Evolutionary conservation across 2,797 vertebrate species (phyloP), one percentile per base, ranked within the genome.

Genomic region (Phyllotis vaccarum): DNA sequence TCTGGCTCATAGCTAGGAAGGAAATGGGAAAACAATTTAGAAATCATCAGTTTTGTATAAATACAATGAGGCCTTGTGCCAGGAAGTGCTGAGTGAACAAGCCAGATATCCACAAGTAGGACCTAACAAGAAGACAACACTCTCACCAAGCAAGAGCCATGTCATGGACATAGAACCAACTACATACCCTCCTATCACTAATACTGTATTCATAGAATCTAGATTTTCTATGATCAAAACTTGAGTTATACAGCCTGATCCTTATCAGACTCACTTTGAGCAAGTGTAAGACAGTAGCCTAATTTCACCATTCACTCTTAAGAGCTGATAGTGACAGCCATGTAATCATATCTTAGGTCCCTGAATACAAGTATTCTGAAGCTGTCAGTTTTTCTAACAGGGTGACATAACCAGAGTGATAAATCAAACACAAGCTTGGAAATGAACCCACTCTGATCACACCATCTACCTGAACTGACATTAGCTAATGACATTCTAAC

Each of bases 1-100:
- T 99, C 99, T 0, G 99, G 99, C 97, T 99, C 99, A 0, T 99
- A 99, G 98, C 99, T 99, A 98, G 58, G 98, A 98, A 88, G 87
- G 94, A 98, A 98, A 91, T 90, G 52, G 94, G 81, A 96, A 78
- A 89, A 68, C 6, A 78, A 4, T 86, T 96, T 66, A 60, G 74
- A 75, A 70, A 76, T 72, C 21, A 85, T 40, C 62, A 86, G 24
- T 27, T 21, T n/a, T 14, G 1, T 62, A 68, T 17, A 34, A 75
- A 40, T 34, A 56, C 22, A 83, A 85, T 19, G 24, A 91, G 37
- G 72, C 27, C 31, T 34, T 52, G 16, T 17, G 7, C 31, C 54
- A 85, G 31, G 37, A 75, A 93, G 43, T 40, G 40, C 11, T 46
- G 40, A 75, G 29, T 8, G 27, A 64, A 24, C 29, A 43, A 27